phyloP scores from a whole-genome alignment of 2,113 vertebrate genomes.

The Myanophis thanlyinensis region DNA sequence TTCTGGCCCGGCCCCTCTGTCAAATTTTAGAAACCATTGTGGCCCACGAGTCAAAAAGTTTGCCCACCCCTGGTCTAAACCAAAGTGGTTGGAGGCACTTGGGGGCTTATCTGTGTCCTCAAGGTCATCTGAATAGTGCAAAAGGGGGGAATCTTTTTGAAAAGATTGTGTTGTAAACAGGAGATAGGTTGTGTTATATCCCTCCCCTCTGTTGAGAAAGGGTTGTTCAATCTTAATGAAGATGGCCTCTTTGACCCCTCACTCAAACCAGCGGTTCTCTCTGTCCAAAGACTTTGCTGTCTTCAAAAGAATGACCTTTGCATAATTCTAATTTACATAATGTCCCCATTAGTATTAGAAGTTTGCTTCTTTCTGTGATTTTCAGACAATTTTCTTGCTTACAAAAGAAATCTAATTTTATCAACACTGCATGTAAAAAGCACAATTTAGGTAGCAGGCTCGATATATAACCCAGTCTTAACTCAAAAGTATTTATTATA shows the following conservation, averaged over 20 bases:
- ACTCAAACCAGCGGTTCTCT: not conserved
- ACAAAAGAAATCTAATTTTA: not conserved
- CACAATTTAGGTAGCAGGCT: not conserved
- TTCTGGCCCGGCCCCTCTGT: no score
- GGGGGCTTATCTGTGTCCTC: not conserved
- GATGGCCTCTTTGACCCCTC: not conserved
- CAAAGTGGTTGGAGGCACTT: not conserved
- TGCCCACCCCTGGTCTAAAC: no score
- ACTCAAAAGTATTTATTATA: not conserved
- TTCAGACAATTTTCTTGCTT: not conserved
- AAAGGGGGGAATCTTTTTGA: not conserved
- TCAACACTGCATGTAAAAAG: not conserved
- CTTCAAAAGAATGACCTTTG: not conserved
- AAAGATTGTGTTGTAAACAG: not conserved
- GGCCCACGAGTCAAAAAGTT: no score
- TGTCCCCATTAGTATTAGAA: not conserved
- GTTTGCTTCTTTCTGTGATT: not conserved
- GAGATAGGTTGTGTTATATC: not conserved
- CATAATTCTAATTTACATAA: not conserved
- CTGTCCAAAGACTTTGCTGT: not conserved
- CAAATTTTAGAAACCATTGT: no score
- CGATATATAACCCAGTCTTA: not conserved
- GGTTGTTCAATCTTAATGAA: not conserved
- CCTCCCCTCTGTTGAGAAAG: not conserved
- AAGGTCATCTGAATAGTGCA: not conserved